These are phyloP conservation scores for Pogonocherus hispidulus DNA, from an alignment of 2,888 invertebrate species.

Conservation along the genomic window DNA sequence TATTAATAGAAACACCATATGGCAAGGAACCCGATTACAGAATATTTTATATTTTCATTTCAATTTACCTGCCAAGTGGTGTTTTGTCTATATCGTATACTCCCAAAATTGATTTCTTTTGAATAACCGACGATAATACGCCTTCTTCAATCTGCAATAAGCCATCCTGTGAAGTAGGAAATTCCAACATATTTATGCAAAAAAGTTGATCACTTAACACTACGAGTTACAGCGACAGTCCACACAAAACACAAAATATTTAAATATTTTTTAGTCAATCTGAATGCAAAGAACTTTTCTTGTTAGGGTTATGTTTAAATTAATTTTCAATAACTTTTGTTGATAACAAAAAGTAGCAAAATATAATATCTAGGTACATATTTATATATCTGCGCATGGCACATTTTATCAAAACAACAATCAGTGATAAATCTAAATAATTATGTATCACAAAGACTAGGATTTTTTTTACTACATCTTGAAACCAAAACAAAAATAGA, in stretches of 20 bases:
- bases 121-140: conserved; percentile 77
- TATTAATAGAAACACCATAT: neutral
- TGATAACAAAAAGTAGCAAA: conserved; percentile 28
- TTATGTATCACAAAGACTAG: too few relatives aligned
- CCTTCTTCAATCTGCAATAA: conserved; percentile 81
- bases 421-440: too few relatives aligned
- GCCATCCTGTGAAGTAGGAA: conserved; percentile 77
- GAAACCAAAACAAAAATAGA: too few relatives aligned
- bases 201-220: conserved; percentile 23
- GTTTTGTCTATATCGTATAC: conserved; percentile 86
- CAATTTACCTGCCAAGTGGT: conserved; percentile 88
- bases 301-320: conserved; percentile 50
- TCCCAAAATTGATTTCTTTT: conserved; percentile 81
- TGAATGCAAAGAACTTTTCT: conserved; percentile 49
- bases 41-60: conserved; percentile 26
- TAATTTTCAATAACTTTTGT: neutral
- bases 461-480: too few relatives aligned
- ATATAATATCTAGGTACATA: conserved; percentile 46
- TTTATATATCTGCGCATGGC: conserved; percentile 43
- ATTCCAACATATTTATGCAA: conserved; percentile 69
- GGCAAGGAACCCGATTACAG: neutral
- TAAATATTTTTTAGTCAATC: conserved; percentile 48
- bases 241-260: conserved; percentile 31
- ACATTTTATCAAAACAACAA: conserved; percentile 45
- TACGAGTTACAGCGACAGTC: conserved; percentile 33